Evolutionary conservation across 2,888 invertebrate species (phyloP).

Genomic region (Eupithecia subumbrata): DNA sequence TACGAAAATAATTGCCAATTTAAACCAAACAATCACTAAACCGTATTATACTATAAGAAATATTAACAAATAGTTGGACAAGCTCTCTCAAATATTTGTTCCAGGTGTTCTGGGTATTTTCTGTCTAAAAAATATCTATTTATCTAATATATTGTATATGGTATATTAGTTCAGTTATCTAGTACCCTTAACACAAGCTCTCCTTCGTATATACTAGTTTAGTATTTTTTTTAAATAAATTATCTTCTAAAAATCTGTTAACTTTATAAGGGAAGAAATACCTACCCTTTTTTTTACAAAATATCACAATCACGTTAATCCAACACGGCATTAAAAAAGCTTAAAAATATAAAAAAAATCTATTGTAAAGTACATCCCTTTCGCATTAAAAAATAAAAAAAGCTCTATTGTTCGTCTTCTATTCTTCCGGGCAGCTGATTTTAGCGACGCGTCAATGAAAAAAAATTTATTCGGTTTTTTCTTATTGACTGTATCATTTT

Average conservation of each 20-base stretch:
- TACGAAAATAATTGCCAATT: background rate
- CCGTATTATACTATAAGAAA: too few relatives aligned
- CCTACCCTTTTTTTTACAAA: background rate
- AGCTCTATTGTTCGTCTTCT: background rate
- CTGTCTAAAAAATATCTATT: too few relatives aligned
- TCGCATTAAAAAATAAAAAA: background rate
- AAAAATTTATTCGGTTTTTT: background rate
- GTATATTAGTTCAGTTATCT: too few relatives aligned
- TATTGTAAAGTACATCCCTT: background rate
- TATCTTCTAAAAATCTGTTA: background rate
- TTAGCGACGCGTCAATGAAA: background rate
- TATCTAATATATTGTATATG: too few relatives aligned
- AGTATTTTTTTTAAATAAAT: too few relatives aligned
- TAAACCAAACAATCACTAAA: too few relatives aligned
- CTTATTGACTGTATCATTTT: background rate
- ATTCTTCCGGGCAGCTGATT: background rate
- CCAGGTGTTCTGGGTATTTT: too few relatives aligned
- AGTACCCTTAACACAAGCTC: too few relatives aligned
- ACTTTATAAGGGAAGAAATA: background rate
- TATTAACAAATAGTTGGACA: background rate
- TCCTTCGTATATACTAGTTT: too few relatives aligned
- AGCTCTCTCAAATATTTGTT: too few relatives aligned
- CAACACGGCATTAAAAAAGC: constrained; percentile 5
- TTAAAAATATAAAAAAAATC: background rate
- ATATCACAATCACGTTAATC: background rate